Evolutionary conservation across 1,140 invertebrate genomes (phyloP), one percentile per base, ranked within the genome.

Genomic region (Cataglyphis hispanica): DNA sequence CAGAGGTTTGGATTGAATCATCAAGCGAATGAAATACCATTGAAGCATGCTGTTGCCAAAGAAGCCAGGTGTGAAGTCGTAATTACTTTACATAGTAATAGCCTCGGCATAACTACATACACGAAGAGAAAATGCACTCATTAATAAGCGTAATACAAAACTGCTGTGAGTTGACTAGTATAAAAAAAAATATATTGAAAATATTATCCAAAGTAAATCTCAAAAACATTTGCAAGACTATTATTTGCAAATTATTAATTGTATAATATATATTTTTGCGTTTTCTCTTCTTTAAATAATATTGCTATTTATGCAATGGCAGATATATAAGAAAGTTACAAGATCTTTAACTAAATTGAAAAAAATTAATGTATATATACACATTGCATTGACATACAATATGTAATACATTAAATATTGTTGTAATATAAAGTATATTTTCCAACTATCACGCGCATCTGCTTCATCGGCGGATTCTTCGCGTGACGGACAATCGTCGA

Each of bases 391-490:
- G 8, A 50, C 1, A 5, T 50, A 13, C 10, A 11, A 43, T 19
- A 19, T 50, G 1, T 19, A 6, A 19, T 50, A 8, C 2, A 43
- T 2, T 43, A 43, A 43, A 43, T 43, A 43, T 43, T 78, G n/a
- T 11, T 43, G 27, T 27, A 22, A 58, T 25, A 37, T 6, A n/a
- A 31, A 2, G 50, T 25, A 27, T 50, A 31, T 43, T 61, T 31
- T 25, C 34, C 27, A 50, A 86, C 88, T 87, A 92, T 94, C 93
- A 90, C 85, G 86, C 89, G 86, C 92, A 94, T 90, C 90, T 93
- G 93, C 85, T 90, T 80, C 86, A 19, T n/a, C 58, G 78, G 66
- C 16, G 27, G 5, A 31, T 66, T 1, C 13, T 85, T 50, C 40
- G 58, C 60, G 90, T 92, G 92, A 93, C 89, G 89, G 88, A 93